phyloP scores from a whole-genome alignment of 37 sponge, comb jelly and placozoan genomes.

The Amphimedon queenslandica region DNA sequence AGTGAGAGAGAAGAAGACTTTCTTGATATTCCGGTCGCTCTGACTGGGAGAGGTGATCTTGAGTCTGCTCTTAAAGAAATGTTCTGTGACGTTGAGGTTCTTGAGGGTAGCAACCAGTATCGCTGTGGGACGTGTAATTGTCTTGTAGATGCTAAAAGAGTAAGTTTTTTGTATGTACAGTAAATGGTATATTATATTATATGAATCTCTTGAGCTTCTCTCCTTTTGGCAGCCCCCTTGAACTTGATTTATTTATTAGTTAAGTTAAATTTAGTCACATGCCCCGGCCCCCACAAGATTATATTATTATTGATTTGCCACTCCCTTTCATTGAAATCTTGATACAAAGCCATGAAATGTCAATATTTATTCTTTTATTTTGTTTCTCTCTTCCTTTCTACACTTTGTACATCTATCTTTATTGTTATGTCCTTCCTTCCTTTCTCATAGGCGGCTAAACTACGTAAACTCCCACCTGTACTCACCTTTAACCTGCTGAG shows the following conservation, averaged over 20 bases:
- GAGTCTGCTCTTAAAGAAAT: conserved; percentile 45
- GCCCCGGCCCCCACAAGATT: background rate
- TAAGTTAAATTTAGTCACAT: background rate
- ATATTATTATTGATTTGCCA: no score
- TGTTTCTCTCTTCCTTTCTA: background rate
- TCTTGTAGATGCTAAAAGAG: conserved; percentile 78
- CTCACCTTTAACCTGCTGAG: conserved; percentile 80
- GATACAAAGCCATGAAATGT: background rate
- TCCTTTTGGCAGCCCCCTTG: no score
- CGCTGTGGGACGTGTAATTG: conserved; percentile 62
- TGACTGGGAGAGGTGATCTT: conserved; percentile 38
- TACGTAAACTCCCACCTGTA: conserved; percentile 77
- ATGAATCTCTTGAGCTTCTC: no score
- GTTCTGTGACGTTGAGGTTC: conserved; percentile 58
- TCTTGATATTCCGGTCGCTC: conserved; percentile 69
- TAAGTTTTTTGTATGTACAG: no score
- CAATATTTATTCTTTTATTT: background rate
- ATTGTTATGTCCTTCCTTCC: no score
- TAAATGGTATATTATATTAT: no score
- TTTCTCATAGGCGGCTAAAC: no score
- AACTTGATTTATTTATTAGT: no score
- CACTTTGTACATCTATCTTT: no score
- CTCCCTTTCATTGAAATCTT: background rate
- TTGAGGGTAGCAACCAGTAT: conserved; percentile 83
- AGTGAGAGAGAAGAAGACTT: conserved; percentile 82